phyloP scores from a whole-genome alignment of 2,888 invertebrate genomes.

The Dexiosoma caninum region DNA sequence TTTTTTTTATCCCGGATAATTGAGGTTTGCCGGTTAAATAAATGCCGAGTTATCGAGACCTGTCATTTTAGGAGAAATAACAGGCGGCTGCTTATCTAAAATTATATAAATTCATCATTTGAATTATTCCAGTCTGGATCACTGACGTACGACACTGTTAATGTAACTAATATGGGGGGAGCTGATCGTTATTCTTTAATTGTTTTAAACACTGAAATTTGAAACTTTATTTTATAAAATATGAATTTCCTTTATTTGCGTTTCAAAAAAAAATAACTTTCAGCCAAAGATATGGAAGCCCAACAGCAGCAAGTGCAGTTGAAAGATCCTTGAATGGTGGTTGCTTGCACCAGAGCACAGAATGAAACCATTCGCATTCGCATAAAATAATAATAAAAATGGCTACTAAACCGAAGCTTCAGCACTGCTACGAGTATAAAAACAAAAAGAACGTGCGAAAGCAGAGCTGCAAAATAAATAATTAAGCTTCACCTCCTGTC shows the following conservation, averaged over 20 bases:
- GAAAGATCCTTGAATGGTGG: slow-evolving; percentile 37
- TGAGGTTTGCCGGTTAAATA: too few species aligned
- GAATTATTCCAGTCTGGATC: too few species aligned
- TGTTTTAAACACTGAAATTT: slow-evolving; percentile 32
- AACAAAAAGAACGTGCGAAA: too few species aligned
- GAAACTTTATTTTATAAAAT: background rate
- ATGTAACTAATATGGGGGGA: slow-evolving; percentile 3
- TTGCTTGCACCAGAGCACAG: slow-evolving; percentile 32
- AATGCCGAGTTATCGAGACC: too few species aligned
- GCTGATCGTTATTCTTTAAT: slow-evolving; percentile 2
- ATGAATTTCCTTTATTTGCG: slow-evolving; percentile 3
- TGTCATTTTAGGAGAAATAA: too few species aligned
- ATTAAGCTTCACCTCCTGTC: too few species aligned
- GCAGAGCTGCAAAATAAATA: too few species aligned
- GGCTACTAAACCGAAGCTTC: slow-evolving; percentile 34
- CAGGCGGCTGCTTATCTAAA: too few species aligned
- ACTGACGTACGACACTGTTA: background rate
- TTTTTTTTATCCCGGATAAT: too few species aligned
- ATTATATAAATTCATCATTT: too few species aligned
- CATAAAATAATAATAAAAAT: background rate
- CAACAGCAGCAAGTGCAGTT: background rate
- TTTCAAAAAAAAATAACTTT: background rate
- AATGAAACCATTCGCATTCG: background rate
- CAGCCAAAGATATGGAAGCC: background rate
- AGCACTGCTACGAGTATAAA: too few species aligned